Evolutionary conservation across 2,888 invertebrate genomes (phyloP).

Genomic region (Phlogophora meticulosa): DNA sequence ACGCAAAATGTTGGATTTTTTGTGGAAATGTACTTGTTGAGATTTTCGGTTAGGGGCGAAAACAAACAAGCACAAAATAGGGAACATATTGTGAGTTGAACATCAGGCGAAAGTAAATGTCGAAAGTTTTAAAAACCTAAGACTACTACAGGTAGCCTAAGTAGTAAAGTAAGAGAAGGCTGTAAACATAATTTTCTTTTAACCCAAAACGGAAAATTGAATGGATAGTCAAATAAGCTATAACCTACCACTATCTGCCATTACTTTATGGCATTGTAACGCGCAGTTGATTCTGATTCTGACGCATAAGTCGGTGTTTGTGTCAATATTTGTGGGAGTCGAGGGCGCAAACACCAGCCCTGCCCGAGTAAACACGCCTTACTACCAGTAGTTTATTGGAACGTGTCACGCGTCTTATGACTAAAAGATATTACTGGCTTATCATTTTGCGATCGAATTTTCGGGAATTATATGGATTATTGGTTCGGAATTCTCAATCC

Average conservation of each 20-base stretch:
- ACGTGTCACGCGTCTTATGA: slow-evolving; percentile 72
- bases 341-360: slow-evolving; percentile 69
- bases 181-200: neutral
- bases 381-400: slow-evolving; percentile 51
- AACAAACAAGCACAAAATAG: neutral
- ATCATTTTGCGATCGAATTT: slow-evolving; percentile 31
- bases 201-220: slow-evolving; percentile 26
- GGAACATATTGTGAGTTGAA: too few relatives aligned
- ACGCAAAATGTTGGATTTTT: neutral
- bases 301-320: slow-evolving; percentile 77
- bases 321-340: slow-evolving; percentile 83
- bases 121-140: too few relatives aligned
- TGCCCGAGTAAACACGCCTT: slow-evolving; percentile 73
- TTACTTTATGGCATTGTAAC: slow-evolving; percentile 53
- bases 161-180: neutral
- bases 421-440: slow-evolving; percentile 61
- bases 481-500: slow-evolving; percentile 17
- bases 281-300: slow-evolving; percentile 76
- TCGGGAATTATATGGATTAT: slow-evolving; percentile 29
- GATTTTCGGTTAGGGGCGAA: neutral
- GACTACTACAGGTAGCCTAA: too few relatives aligned
- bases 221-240: slow-evolving; percentile 22
- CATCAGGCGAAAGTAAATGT: too few relatives aligned
- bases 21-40: neutral
- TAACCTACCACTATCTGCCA: slow-evolving; percentile 14